A percentile compares a stretch with the other conserved stretches of the same genome.
phyloP scores from a whole-genome alignment of 2,113 vertebrate species.

The Pica pica region DNA sequence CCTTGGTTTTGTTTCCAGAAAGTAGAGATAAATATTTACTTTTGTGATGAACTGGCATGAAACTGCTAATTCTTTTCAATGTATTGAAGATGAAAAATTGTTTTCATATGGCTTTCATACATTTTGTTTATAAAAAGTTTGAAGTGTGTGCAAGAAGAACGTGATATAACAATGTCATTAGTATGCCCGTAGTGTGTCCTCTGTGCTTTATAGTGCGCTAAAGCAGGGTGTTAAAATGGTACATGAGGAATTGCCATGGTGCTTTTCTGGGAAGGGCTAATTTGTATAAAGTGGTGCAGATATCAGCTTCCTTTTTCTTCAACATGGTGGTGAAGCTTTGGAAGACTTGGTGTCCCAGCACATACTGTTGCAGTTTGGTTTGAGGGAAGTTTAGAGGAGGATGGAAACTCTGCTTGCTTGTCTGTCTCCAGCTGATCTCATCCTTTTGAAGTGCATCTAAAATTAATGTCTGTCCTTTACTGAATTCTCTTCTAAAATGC shows the following conservation, averaged over 20 bases:
- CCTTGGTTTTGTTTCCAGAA: background rate
- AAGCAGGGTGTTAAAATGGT: background rate
- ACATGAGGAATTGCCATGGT: background rate
- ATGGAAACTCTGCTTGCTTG: constrained; percentile 4
- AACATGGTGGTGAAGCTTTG: background rate
- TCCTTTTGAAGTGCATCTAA: constrained; percentile 31
- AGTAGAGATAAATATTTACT: background rate
- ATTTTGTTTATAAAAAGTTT: background rate
- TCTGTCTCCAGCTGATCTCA: constrained; percentile 7
- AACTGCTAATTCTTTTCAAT: background rate
- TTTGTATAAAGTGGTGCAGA: background rate
- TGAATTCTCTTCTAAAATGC: background rate
- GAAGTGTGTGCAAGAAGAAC: background rate
- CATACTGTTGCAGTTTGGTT: background rate
- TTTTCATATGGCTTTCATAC: background rate
- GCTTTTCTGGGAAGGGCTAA: background rate
- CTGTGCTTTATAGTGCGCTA: background rate
- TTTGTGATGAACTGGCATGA: background rate
- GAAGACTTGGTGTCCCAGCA: background rate
- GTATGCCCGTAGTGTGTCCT: background rate
- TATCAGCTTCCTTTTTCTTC: background rate
- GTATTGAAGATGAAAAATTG: background rate
- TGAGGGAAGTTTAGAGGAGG: background rate
- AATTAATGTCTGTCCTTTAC: constrained; percentile 4
- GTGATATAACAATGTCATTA: background rate